phyloP scores from a whole-genome alignment of 2,797 vertebrate species.

The Arctocebus calabarensis region DNA sequence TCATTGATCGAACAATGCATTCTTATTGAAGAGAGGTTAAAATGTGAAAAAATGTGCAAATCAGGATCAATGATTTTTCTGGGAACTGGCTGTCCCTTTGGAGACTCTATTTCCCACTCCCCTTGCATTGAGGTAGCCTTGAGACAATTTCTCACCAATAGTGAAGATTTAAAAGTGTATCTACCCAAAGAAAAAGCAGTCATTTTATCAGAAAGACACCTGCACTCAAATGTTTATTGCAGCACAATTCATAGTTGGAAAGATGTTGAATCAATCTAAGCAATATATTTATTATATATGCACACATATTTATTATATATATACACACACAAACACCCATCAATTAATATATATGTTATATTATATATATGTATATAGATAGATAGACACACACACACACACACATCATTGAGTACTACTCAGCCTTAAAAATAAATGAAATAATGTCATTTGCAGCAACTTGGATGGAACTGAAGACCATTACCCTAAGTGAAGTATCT shows the following conservation, averaged over 20 bases:
- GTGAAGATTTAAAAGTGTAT: neutral
- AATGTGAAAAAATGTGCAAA: neutral
- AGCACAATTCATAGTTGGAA: neutral
- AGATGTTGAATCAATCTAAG: neutral
- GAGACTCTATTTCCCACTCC: neutral
- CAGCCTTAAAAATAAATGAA: neutral
- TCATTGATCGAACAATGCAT: neutral
- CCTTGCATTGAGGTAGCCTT: neutral
- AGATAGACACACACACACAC: neutral
- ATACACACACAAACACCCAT: no score
- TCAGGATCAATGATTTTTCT: neutral
- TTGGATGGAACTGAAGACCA: neutral
- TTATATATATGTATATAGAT: no score
- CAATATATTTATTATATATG: no score
- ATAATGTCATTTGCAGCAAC: neutral
- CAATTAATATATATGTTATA: no score
- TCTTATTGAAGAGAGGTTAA: neutral
- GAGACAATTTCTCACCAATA: neutral
- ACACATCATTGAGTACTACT: neutral
- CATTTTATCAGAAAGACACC: neutral
- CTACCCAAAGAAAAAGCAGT: neutral
- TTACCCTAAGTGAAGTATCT: neutral
- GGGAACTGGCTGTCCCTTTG: neutral
- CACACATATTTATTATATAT: no score
- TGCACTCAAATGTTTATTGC: neutral